A percentile compares a stretch with the other conserved stretches of the same genome.
These are phyloP conservation scores for Nannospalax galili DNA, from an alignment of 2,113 vertebrate species.

Conservation along the genomic window DNA sequence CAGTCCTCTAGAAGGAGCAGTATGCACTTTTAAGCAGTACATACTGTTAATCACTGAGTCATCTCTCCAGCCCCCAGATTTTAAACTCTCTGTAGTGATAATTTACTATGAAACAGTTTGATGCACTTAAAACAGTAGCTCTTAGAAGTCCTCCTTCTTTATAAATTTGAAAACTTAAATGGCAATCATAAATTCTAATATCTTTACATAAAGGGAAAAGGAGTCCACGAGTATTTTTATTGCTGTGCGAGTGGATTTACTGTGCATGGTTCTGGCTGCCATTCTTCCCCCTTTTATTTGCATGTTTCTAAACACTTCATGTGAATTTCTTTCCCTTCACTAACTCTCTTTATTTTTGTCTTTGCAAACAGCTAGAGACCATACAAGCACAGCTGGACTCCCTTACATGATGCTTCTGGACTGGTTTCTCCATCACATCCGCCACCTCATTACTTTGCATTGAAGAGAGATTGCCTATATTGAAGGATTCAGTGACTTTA, in stretches of 20 bases:
- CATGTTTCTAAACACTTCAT: constrained; percentile 82
- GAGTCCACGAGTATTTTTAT: constrained; percentile 72
- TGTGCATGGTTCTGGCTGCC: constrained; percentile 60
- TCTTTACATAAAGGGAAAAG: constrained; percentile 78
- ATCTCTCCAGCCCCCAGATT: not conserved
- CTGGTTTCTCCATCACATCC: constrained; percentile 76
- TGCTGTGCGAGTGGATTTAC: constrained; percentile 77
- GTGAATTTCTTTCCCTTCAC: constrained; percentile 62
- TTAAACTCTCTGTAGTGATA: constrained; percentile 71
- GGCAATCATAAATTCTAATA: constrained; percentile 76
- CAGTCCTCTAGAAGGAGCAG: too few relatives aligned
- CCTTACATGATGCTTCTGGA: constrained; percentile 91
- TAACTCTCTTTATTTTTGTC: constrained; percentile 59
- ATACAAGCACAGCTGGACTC: constrained; percentile 98
- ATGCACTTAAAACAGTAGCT: constrained; percentile 77
- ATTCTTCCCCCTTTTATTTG: constrained; percentile 64
- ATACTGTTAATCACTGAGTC: too few relatives aligned
- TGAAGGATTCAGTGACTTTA: constrained; percentile 81
- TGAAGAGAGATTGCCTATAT: constrained; percentile 84
- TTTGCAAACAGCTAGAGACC: constrained; percentile 93
- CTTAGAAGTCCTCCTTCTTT: constrained; percentile 79
- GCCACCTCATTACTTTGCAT: constrained; percentile 83
- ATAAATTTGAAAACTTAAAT: constrained; percentile 80
- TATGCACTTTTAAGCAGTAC: too few relatives aligned
- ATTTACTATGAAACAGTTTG: constrained; percentile 78